These are phyloP conservation scores for Batillaria attramentaria DNA, from an alignment of 1,140 invertebrate species.

Conservation along the genomic window DNA sequence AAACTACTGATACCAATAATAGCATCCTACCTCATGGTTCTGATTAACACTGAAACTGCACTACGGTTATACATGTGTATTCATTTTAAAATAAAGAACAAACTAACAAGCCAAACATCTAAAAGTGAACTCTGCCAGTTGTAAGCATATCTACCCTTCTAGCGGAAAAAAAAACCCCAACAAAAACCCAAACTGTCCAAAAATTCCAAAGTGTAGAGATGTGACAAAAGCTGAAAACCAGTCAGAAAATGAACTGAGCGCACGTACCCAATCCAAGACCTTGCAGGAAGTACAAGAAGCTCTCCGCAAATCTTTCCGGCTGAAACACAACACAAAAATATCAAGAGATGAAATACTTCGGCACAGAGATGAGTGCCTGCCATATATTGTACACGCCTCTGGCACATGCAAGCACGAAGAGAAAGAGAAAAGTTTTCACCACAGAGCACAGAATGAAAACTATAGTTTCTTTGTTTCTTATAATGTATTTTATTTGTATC, in stretches of 20 bases:
- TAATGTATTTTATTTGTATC: too few species aligned
- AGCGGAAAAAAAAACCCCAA: too few species aligned
- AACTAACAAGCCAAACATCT: not conserved
- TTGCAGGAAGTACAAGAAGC: slow-evolving; percentile 86
- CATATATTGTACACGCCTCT: too few species aligned
- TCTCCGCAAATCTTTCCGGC: slow-evolving; percentile 86
- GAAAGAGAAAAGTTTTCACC: too few species aligned
- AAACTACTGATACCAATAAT: not conserved
- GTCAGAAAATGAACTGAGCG: not conserved
- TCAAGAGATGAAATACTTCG: too few species aligned
- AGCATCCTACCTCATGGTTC: not conserved
- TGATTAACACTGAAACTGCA: not conserved
- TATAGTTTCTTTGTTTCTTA: too few species aligned
- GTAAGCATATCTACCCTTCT: too few species aligned
- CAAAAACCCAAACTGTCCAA: too few species aligned
- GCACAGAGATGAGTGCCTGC: too few species aligned
- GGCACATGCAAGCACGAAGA: too few species aligned
- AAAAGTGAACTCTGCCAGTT: not conserved
- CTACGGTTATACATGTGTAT: not conserved
- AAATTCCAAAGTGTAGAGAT: too few species aligned
- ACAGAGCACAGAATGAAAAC: too few species aligned
- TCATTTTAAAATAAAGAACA: not conserved
- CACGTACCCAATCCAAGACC: slow-evolving; percentile 80
- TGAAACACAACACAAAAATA: slow-evolving; percentile 69
- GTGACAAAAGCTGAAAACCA: not conserved